Base-by-base conservation (phyloP, 2,888 invertebrate species). In the Rhingia rostrata region DNA sequence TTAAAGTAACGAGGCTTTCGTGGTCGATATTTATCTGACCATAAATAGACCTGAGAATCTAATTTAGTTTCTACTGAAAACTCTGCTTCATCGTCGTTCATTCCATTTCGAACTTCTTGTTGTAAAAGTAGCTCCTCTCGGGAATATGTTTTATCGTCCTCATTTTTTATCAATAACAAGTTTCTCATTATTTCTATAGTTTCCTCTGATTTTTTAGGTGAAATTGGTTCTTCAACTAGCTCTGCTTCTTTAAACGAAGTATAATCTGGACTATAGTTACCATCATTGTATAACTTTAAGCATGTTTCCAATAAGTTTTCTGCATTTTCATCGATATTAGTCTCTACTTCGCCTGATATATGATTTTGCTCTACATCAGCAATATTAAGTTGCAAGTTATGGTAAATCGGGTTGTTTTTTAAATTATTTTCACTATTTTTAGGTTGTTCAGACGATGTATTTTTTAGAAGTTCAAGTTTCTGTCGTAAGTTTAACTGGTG, bases 21-120 rank as follows among this genome's bases (percentile, higher is more conserved):
- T 0, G 99, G 99, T 9, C 99, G 93, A 92, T 99, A 99, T 92
- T 99, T 99, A 92, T 99, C 99, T 0, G 98, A 98, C 98, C 99
- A 99, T 61, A 91, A 80, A 85, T 91, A 91, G 0, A 97, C 95
- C 92, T 97, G 96, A 82, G 95, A 95, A 88, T 97, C 97, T 86
- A 98, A 91, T 35, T 95, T 93, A 78, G 96, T 94, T 93, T 99
- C 97, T 54, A 97, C 98, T 77, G 97, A 96, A 92, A 99, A 98
- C 89, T 95, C 95, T 0, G 96, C 97, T 92, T 98, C 98, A 88
- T 97, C 98, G 49, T 93, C 94, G 47, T 94, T 94, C 95, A 97
- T 96, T 14, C 96, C 97, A 89, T 96, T 96, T 41, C 95, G 93
- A 0, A 98, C 98, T 92, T 97, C 95, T 87, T 94, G 92, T 88